phyloP scores from a whole-genome alignment of 2,797 vertebrate species.

The Paratrypauchen microcephalus region DNA sequence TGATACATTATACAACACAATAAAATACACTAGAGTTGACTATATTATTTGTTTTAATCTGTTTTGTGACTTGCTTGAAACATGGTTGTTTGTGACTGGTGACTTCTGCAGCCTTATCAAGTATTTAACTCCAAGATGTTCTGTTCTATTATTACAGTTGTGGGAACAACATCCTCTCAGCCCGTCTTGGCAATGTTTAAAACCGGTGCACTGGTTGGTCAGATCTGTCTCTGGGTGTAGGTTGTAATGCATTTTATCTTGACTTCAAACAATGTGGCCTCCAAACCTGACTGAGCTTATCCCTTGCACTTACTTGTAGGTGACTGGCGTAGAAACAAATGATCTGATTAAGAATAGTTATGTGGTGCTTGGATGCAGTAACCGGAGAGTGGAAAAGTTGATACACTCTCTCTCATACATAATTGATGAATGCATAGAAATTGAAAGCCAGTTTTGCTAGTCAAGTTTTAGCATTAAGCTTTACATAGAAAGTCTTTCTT shows the following conservation, averaged over 20 bases:
- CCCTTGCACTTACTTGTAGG: neutral
- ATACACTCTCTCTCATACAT: neutral
- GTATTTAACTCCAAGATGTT: too few relatives aligned
- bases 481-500: neutral
- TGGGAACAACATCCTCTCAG: neutral
- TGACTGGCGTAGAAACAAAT: neutral
- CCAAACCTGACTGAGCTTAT: neutral
- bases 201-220: neutral
- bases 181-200: neutral
- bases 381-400: neutral
- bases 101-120: neutral
- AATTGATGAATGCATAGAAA: neutral
- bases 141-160: neutral
- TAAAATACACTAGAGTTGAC: neutral
- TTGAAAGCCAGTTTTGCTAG: neutral
- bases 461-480: neutral
- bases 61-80: neutral
- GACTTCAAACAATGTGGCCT: neutral
- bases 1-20: neutral
- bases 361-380: neutral
- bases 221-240: neutral
- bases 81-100: neutral
- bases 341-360: neutral
- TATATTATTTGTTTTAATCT: neutral
- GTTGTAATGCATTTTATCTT: neutral